phyloP scores from a whole-genome alignment of 2,888 invertebrate species.

The Tuberolachnus salignus region DNA sequence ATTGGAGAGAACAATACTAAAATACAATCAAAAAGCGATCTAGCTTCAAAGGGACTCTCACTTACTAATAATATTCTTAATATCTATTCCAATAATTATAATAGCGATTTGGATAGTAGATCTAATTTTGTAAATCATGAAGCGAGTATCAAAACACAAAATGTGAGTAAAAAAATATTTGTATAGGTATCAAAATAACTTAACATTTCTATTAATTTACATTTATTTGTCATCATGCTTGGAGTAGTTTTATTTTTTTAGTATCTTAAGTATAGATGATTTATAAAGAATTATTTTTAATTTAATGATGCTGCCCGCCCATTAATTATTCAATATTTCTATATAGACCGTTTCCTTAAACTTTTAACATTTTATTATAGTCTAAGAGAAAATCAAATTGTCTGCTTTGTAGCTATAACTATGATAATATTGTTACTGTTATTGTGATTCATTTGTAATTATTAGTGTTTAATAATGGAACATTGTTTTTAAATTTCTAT shows the following conservation, averaged over 20 bases:
- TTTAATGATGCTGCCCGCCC: neutral
- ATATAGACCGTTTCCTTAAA: neutral
- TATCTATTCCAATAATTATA: neutral
- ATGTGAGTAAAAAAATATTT: slow-evolving; percentile 17
- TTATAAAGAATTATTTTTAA: neutral
- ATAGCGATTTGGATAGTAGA: neutral
- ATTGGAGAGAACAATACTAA: neutral
- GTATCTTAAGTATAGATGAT: neutral
- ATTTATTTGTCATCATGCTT: neutral
- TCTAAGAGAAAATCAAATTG: too few relatives aligned
- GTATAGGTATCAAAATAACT: neutral
- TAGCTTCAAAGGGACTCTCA: neutral
- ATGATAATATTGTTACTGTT: neutral
- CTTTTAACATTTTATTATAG: neutral
- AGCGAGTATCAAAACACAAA: neutral
- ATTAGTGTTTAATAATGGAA: neutral
- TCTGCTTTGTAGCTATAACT: too few relatives aligned
- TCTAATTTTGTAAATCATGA: neutral
- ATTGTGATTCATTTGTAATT: neutral
- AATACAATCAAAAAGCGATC: slow-evolving; percentile 7
- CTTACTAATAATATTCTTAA: neutral
- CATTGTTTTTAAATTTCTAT: neutral
- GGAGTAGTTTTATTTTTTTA: too few relatives aligned
- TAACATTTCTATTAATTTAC: neutral
- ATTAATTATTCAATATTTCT: too few relatives aligned